phyloP scores from a whole-genome alignment of 2,113 vertebrate species.

The Gulo gulo region DNA sequence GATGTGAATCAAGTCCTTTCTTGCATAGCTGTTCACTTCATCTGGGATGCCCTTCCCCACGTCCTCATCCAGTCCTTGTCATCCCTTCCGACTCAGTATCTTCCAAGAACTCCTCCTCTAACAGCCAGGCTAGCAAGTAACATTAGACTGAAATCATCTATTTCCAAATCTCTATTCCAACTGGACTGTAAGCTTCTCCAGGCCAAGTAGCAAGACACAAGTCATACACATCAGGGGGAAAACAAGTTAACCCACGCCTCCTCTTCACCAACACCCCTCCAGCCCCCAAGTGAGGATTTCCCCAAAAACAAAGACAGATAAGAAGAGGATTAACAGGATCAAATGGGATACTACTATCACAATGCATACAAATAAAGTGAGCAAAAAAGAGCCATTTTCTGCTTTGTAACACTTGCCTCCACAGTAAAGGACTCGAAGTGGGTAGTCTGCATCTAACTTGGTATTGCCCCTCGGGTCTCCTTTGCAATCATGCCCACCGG shows the following conservation, averaged over 20 bases:
- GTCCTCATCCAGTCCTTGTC: not conserved
- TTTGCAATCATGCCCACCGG: slow-evolving; percentile 88
- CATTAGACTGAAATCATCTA: not conserved
- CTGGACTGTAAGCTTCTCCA: not conserved
- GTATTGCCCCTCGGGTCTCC: slow-evolving; percentile 83
- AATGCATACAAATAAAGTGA: not conserved
- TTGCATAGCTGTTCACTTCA: not conserved
- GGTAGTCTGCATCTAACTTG: slow-evolving; percentile 86
- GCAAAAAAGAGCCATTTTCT: not conserved
- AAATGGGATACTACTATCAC: not conserved
- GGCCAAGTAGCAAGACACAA: not conserved
- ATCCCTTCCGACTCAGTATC: not conserved
- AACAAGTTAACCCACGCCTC: not conserved
- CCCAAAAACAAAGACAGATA: not conserved
- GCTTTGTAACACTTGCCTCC: slow-evolving; percentile 88
- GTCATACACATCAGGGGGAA: not conserved
- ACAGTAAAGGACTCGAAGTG: slow-evolving; percentile 95
- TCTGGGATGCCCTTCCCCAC: not conserved
- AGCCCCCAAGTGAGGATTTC: not conserved
- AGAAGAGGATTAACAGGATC: not conserved
- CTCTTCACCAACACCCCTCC: not conserved
- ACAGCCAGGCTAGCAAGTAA: not conserved
- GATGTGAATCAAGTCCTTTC: not conserved
- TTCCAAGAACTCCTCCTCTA: not conserved
- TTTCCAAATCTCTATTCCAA: not conserved